phyloP scores from a whole-genome alignment of 1,140 invertebrate genomes.

The Colletes latitarsis region DNA sequence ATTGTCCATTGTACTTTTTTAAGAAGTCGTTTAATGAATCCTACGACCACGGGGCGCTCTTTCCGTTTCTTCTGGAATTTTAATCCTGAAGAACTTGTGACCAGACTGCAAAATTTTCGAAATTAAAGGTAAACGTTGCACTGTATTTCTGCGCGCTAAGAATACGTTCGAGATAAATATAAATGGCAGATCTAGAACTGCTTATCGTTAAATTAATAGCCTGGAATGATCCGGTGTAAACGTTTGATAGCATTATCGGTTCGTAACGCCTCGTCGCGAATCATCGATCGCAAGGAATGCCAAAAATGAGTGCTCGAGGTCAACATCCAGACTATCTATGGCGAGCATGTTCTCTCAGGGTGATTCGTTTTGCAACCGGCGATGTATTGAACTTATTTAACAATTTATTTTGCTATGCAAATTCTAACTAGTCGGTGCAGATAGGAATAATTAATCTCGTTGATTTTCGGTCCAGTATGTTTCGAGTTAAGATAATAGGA shows the following conservation, averaged over 20 bases:
- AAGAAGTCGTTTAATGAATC: constrained; percentile 13
- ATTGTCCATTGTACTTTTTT: constrained; percentile 38
- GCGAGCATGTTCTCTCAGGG: constrained; percentile 54
- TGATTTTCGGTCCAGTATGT: too few relatives aligned
- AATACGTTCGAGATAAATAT: neutral
- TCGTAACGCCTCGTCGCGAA: constrained; percentile 8
- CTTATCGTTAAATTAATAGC: neutral
- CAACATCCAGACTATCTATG: constrained; percentile 4
- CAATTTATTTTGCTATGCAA: too few relatives aligned
- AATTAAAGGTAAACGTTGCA: neutral
- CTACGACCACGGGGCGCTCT: neutral
- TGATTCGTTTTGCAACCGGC: constrained; percentile 60
- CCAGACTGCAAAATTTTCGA: too few relatives aligned
- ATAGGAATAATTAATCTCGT: too few relatives aligned
- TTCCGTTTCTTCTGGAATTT: neutral
- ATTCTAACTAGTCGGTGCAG: too few relatives aligned
- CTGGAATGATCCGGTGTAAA: neutral
- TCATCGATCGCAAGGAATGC: constrained; percentile 12
- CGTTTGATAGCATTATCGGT: neutral
- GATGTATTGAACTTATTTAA: too few relatives aligned
- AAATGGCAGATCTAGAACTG: neutral
- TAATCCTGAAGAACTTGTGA: neutral
- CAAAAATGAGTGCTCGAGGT: constrained; percentile 38
- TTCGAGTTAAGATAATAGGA: too few relatives aligned
- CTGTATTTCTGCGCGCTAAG: neutral